Base-by-base conservation (phyloP, 2,113 vertebrate genomes). In the Onychorhynchus coronatus region DNA sequence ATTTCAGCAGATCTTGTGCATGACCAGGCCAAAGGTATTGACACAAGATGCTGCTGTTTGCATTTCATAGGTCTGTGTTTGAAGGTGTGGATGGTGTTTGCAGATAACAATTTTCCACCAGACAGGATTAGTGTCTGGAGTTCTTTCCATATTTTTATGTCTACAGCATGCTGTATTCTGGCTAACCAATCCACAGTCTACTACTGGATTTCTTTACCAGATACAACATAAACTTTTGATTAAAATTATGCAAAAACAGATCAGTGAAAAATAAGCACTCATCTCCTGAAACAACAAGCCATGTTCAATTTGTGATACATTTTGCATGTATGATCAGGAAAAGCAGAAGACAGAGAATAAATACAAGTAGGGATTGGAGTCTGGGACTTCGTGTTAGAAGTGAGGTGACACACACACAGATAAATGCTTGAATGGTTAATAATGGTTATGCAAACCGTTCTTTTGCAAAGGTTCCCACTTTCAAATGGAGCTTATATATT, bases 41-140 rank as follows among this genome's bases (percentile, higher is more conserved):
- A 87, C 86, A 87, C 31, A 84, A 91, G 83, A 87, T 93, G 92
- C 86, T 92, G 37, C 84, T 88, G 74, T 89, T 95, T 93, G 92
- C 77, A 37, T 91, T 94, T 95, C 85, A 23, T 25, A 37, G 39
- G 19, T 39, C 89, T 91, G 67, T 85, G 62, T 91, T 95, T 93
- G 94, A 89, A 80, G 74, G 89, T 47, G 71, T 88, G 84, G 77
- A 95, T 89, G 62, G 58, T 86, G 91, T 86, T 96, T 89, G 91
- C 95, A 95, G 93, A 95, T 93, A 95, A 95, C n/a, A 77, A 63
- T 91, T 96, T 96, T 96, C 88, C 80, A 80, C 44, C 73, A 93
- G 90, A 87, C 80, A 87, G 61, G 37, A 78, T 25, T 87, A 70
- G 70, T n/a, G 70, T 86, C 92, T 95, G 91, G 83, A 92, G 85